Conservation (phyloP, 2,797 vertebrate species). For the Poeciliopsis gracilis region DNA sequence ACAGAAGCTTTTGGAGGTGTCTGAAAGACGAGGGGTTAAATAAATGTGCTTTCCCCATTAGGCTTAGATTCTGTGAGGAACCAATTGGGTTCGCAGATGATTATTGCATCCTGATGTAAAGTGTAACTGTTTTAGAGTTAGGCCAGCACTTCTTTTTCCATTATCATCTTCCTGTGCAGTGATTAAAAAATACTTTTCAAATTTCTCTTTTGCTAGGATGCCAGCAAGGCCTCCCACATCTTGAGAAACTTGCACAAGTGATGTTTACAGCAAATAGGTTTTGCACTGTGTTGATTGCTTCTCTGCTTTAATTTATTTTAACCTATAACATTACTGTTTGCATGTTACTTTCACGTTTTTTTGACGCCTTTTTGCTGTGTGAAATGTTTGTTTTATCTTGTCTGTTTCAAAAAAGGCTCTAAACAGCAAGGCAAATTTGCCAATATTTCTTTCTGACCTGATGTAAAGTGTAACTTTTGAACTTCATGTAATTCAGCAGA, state of each 20-base stretch:
- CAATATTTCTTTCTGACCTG: slow-evolving; percentile 5
- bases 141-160: neutral
- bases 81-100: neutral
- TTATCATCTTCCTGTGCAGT: neutral
- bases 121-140: neutral
- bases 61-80: neutral
- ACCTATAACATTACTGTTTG: slow-evolving; percentile 28
- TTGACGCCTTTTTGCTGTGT: slow-evolving; percentile 22
- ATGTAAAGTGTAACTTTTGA: neutral
- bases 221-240: slow-evolving; percentile 25
- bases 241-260: slow-evolving; percentile 35
- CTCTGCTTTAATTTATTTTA: slow-evolving; percentile 39
- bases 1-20: neutral
- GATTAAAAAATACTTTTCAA: neutral
- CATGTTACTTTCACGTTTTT: slow-evolving; percentile 17
- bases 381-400: slow-evolving; percentile 1
- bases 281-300: slow-evolving; percentile 23
- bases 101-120: too few relatives aligned
- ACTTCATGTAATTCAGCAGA: neutral
- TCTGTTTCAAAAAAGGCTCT: slow-evolving; percentile 2
- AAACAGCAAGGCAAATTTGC: slow-evolving; percentile 1
- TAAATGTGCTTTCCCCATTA: neutral
- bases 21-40: neutral
- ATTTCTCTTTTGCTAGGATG: slow-evolving; percentile 47
- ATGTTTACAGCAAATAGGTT: slow-evolving; percentile 27